A percentile compares a stretch with the other conserved stretches of the same genome.
phyloP scores from a whole-genome alignment of 2,797 vertebrate species.

The Poecile montanus region DNA sequence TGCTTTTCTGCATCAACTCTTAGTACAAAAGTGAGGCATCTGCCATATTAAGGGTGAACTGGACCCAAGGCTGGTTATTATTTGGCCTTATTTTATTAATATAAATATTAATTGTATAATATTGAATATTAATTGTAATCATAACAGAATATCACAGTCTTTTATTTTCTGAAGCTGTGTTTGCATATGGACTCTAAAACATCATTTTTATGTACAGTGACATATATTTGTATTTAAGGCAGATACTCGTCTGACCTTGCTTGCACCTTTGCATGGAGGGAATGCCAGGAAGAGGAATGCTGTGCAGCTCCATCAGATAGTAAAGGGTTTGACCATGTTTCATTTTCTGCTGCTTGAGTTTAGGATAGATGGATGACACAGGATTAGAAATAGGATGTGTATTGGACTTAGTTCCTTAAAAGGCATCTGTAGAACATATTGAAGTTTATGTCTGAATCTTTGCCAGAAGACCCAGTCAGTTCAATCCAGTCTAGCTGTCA shows the following conservation, averaged over 20 bases:
- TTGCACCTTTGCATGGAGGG: neutral
- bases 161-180: neutral
- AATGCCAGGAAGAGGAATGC: rapidly evolving
- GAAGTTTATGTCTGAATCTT: neutral
- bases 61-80: neutral
- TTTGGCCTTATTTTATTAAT: neutral
- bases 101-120: too few species aligned
- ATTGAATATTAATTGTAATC: neutral
- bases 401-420: neutral
- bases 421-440: neutral
- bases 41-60: neutral
- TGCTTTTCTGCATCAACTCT: neutral
- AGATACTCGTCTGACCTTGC: neutral
- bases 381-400: neutral
- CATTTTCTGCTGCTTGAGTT: rapidly evolving
- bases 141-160: neutral
- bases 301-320: neutral
- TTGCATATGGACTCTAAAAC: neutral
- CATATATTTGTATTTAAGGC: neutral
- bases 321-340: neutral
- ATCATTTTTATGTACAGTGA: neutral
- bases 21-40: neutral
- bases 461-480: neutral
- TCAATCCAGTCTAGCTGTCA: neutral
- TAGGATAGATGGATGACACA: neutral